These are phyloP conservation scores for Temnothorax longispinosus DNA, from an alignment of 1,140 invertebrate genomes.

Conservation along the genomic window DNA sequence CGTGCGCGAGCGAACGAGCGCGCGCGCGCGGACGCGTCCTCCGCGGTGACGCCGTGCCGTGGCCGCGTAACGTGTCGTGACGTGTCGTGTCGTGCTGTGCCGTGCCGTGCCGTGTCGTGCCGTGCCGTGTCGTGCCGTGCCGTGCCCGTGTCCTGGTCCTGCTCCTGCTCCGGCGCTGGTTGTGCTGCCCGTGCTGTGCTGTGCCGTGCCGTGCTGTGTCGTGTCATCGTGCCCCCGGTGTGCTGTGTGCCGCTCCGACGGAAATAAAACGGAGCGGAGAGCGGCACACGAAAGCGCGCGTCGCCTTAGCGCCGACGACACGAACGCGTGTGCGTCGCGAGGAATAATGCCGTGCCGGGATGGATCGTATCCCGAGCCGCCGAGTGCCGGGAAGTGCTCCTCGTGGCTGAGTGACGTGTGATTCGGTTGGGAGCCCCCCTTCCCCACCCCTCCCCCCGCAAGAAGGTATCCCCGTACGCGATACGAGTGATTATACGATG, in stretches of 20 bases:
- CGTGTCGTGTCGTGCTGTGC: neutral
- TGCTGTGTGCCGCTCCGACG: neutral
- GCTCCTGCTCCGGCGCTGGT: too few species aligned
- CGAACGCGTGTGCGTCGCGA: conserved; percentile 37
- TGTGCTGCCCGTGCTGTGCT: neutral
- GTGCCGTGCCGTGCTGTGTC: neutral
- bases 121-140: neutral
- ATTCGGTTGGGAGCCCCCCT: conserved; percentile 23
- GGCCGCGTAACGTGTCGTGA: neutral
- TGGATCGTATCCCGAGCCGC: conserved; percentile 63
- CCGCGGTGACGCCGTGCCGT: neutral
- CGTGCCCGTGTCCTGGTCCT: too few species aligned
- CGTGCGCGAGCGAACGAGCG: neutral
- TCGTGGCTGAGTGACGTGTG: conserved; percentile 79
- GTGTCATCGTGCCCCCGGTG: too few species aligned
- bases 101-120: neutral
- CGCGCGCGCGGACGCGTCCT: neutral
- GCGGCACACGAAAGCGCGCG: neutral
- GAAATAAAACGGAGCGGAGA: neutral
- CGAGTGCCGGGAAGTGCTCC: conserved; percentile 64
- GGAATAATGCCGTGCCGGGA: conserved; percentile 25
- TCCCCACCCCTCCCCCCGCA: too few species aligned
- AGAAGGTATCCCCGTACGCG: conserved; percentile 60
- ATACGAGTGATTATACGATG: conserved; percentile 79
- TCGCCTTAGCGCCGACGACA: conserved; percentile 12